phyloP scores from a whole-genome alignment of 2,113 vertebrate species.

The Falcunculus frontatus region DNA sequence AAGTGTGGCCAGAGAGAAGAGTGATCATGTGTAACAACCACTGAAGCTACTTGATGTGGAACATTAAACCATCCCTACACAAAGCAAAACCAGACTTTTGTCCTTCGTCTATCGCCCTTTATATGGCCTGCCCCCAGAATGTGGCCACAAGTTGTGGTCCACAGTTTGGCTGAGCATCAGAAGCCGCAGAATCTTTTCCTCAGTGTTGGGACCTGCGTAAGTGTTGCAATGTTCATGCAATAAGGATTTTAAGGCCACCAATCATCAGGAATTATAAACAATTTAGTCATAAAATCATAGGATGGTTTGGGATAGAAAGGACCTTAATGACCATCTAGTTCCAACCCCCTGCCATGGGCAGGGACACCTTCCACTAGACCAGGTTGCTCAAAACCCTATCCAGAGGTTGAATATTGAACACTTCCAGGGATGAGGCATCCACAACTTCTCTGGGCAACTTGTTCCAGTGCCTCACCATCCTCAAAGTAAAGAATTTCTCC shows the following conservation, averaged over 20 bases:
- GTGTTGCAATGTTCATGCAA: neutral
- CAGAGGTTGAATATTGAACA: neutral
- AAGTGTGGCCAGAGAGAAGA: neutral
- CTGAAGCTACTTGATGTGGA: neutral
- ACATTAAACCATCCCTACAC: neutral
- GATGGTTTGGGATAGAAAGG: neutral
- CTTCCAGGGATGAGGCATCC: neutral
- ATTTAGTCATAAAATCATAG: neutral
- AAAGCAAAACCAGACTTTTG: neutral
- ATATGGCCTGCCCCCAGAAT: neutral
- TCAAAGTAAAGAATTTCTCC: neutral
- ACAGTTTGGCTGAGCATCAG: neutral
- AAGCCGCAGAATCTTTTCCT: neutral
- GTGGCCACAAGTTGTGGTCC: neutral
- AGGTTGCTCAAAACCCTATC: neutral
- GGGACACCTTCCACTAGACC: neutral
- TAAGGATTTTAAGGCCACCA: neutral
- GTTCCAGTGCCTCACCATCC: neutral
- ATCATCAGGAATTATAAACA: neutral
- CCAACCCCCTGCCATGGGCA: neutral
- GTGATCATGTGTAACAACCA: neutral
- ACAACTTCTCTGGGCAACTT: neutral
- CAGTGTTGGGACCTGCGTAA: rapidly evolving
- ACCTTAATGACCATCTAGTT: neutral
- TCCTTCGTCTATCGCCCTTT: neutral